These are phyloP conservation scores for Agrotis ipsilon DNA, from an alignment of 2,888 invertebrate species.

Conservation along the genomic window DNA sequence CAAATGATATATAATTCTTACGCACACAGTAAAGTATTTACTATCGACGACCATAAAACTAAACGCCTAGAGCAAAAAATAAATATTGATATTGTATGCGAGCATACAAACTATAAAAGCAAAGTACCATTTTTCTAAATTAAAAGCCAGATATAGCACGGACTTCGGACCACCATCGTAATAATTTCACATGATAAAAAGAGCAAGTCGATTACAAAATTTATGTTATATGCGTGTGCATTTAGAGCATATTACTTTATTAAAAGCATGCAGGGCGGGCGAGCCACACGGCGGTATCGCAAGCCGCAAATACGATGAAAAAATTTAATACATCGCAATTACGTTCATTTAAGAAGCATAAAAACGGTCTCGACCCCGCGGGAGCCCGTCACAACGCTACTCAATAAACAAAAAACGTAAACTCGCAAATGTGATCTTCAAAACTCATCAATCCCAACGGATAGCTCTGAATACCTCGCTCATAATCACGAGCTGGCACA, in stretches of 20 bases:
- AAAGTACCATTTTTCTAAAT: conserved; percentile 85
- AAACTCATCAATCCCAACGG: conserved; percentile 78
- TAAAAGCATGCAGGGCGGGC: conserved; percentile 87
- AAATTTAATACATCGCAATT: conserved; percentile 88
- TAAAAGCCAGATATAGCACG: conserved; percentile 84
- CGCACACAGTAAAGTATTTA: conserved; percentile 49
- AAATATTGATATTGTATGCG: conserved; percentile 80
- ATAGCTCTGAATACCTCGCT: conserved; percentile 68
- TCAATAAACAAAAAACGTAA: conserved; percentile 74
- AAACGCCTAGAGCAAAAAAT: conserved; percentile 81
- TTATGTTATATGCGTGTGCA: conserved; percentile 90
- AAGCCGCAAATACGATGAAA: conserved; percentile 79
- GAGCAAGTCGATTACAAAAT: conserved; percentile 85
- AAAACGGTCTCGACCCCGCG: conserved; percentile 81
- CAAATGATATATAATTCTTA: conserved; percentile 53
- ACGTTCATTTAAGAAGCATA: conserved; percentile 85
- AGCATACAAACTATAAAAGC: conserved; percentile 78
- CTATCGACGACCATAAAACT: conserved; percentile 66
- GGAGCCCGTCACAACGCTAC: conserved; percentile 78
- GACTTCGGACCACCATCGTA: conserved; percentile 85
- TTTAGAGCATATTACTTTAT: conserved; percentile 91
- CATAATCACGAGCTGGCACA: conserved; percentile 79
- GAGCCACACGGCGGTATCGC: conserved; percentile 81
- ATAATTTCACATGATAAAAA: conserved; percentile 88
- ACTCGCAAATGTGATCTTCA: conserved; percentile 77